These are phyloP conservation scores for Tapirus terrestris DNA, from an alignment of 2,113 vertebrate species.

Conservation along the genomic window DNA sequence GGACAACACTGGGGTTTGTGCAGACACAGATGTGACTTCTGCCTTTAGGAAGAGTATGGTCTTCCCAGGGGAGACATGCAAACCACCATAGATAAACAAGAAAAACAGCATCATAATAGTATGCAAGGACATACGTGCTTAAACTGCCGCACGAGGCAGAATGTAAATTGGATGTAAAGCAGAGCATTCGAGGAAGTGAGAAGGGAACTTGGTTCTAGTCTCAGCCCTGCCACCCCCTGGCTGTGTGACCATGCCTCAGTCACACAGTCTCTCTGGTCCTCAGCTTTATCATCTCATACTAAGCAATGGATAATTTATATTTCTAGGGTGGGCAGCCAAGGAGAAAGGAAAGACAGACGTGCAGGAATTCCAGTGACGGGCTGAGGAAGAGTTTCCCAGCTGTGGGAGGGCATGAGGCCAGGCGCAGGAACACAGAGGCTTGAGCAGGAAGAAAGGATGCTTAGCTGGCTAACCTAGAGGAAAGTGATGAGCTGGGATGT, in stretches of 20 bases:
- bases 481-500: fast-evolving
- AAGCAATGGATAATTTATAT: not conserved
- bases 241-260: not conserved
- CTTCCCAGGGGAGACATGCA: not conserved
- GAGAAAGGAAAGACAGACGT: not conserved
- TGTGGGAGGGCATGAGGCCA: not conserved
- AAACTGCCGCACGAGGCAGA: fast-evolving
- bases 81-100: not conserved
- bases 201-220: not conserved
- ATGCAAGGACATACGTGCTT: fast-evolving
- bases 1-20: not conserved
- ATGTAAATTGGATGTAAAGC: not conserved
- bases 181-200: not conserved
- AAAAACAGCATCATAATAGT: not conserved
- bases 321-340: not conserved
- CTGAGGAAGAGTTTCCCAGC: not conserved
- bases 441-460: not conserved
- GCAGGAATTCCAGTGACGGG: no score
- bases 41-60: not conserved
- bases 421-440: not conserved
- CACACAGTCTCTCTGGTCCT: not conserved
- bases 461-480: not conserved
- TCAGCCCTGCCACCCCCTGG: not conserved
- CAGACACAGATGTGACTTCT: not conserved
- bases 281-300: not conserved